Percentiles rank a stretch among this genome's conserved stretches.
Evolutionary conservation across 1,140 invertebrate genomes (phyloP).

Genomic region (Trichogramma pretiosum): DNA sequence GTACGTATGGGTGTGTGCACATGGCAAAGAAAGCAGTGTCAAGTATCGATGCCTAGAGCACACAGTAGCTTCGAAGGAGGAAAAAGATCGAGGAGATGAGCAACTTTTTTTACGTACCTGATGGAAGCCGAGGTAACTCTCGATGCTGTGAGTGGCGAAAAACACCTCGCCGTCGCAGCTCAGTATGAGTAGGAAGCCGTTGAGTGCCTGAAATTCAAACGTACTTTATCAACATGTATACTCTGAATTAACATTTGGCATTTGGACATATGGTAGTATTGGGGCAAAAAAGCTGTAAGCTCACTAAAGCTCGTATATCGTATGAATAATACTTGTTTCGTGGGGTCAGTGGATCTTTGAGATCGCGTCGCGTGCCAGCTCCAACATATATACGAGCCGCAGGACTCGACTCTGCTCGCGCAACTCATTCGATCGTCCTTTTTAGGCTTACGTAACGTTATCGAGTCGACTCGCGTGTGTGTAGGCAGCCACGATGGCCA

Average conservation of each 20-base stretch:
- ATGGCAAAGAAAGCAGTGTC: no score
- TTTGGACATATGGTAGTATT: background rate
- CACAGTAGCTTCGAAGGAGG: no score
- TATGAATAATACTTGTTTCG: background rate
- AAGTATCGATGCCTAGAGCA: no score
- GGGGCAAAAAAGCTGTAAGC: background rate
- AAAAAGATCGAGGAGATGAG: no score
- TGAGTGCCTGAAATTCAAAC: slow-evolving; percentile 77
- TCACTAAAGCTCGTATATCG: background rate
- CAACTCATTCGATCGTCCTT: slow-evolving; percentile 29
- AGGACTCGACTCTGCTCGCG: no score
- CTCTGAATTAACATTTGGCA: no score
- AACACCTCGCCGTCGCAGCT: slow-evolving; percentile 98
- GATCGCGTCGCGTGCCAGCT: slow-evolving; percentile 33
- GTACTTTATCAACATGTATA: no score
- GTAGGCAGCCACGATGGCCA: slow-evolving; percentile 26
- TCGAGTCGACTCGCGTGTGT: slow-evolving; percentile 24
- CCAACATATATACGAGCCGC: no score
- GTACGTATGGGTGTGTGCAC: no score
- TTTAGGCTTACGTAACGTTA: background rate
- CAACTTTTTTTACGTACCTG: no score
- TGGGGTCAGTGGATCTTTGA: slow-evolving; percentile 8
- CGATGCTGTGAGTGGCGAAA: slow-evolving; percentile 97
- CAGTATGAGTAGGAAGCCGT: slow-evolving; percentile 96
- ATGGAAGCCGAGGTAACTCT: slow-evolving; percentile 99